Percentiles rank a stretch among this genome's conserved stretches.
Evolutionary conservation across 53 echinoderm and acorn worm genomes (phyloP).

Genomic region (Holothuria leucospilota): DNA sequence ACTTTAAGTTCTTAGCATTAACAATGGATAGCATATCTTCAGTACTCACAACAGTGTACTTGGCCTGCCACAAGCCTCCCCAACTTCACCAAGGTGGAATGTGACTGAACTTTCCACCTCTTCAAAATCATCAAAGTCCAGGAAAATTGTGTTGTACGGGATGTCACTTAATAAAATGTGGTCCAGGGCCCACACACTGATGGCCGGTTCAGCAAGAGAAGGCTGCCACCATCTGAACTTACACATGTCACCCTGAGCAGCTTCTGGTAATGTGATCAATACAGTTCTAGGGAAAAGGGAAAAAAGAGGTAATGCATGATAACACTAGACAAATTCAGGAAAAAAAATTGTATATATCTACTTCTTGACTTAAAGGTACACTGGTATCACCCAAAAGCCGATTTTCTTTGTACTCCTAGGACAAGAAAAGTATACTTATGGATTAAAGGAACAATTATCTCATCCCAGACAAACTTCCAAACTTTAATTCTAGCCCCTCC

Average conservation of each 20-base stretch:
- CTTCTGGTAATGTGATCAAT: slow-evolving; percentile 69
- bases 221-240: slow-evolving; percentile 86
- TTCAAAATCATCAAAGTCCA: slow-evolving; percentile 75
- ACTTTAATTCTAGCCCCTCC: too few species aligned
- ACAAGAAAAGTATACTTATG: too few species aligned
- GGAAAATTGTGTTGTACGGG: slow-evolving; percentile 76
- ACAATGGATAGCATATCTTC: too few species aligned
- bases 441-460: too few species aligned
- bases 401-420: too few species aligned
- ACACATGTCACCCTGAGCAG: slow-evolving; percentile 59
- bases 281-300: slow-evolving; percentile 56
- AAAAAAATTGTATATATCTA: neutral
- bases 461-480: too few species aligned
- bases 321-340: neutral
- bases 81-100: slow-evolving; percentile 85
- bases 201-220: slow-evolving; percentile 55
- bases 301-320: neutral
- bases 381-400: too few species aligned
- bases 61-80: slow-evolving; percentile 64
- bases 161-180: slow-evolving; percentile 66
- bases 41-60: slow-evolving; percentile 57
- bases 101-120: slow-evolving; percentile 68
- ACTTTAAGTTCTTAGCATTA: too few species aligned
- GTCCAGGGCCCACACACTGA: slow-evolving; percentile 86
- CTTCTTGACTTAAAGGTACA: neutral